A percentile compares a stretch with the other conserved stretches of the same genome.
These are phyloP conservation scores for Notocelia uddmanniana DNA, from an alignment of 2,888 invertebrate species.

Conservation along the genomic window DNA sequence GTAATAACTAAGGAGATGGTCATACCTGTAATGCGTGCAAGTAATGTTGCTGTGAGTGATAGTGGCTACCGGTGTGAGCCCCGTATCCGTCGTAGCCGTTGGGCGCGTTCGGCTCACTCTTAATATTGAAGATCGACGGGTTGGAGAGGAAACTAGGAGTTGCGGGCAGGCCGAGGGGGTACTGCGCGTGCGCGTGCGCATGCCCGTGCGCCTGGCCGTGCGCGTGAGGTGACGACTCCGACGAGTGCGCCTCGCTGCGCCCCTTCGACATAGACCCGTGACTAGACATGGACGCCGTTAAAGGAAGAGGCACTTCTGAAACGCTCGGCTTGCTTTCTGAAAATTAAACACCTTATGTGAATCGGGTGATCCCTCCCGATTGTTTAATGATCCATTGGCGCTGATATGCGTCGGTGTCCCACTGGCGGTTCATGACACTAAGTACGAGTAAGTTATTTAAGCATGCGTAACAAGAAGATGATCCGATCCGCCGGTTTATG, in stretches of 20 bases:
- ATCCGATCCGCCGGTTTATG: background rate
- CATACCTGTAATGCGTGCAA: conserved; percentile 82
- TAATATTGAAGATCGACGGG: conserved; percentile 78
- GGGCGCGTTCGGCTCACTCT: conserved; percentile 75
- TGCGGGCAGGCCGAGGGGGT: conserved; percentile 59
- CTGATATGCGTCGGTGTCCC: background rate
- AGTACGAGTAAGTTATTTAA: too few relatives aligned
- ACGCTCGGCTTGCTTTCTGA: conserved; percentile 77
- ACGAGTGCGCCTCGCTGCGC: conserved; percentile 66
- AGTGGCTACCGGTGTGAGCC: conserved; percentile 65
- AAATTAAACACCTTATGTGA: conserved; percentile 38
- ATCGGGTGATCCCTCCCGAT: background rate
- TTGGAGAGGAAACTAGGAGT: conserved; percentile 69
- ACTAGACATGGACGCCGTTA: conserved; percentile 63
- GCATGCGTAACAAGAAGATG: background rate
- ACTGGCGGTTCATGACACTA: too few relatives aligned
- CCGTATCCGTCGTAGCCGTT: conserved; percentile 67
- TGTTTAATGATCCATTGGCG: background rate
- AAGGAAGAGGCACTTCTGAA: conserved; percentile 77
- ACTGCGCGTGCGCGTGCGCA: conserved; percentile 60
- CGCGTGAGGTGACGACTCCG: conserved; percentile 71
- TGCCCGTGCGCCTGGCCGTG: conserved; percentile 71
- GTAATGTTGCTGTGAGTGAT: conserved; percentile 84
- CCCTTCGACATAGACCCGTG: conserved; percentile 50
- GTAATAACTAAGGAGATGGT: background rate